phyloP scores from a whole-genome alignment of 2,888 invertebrate genomes.

The Noctua janthe region DNA sequence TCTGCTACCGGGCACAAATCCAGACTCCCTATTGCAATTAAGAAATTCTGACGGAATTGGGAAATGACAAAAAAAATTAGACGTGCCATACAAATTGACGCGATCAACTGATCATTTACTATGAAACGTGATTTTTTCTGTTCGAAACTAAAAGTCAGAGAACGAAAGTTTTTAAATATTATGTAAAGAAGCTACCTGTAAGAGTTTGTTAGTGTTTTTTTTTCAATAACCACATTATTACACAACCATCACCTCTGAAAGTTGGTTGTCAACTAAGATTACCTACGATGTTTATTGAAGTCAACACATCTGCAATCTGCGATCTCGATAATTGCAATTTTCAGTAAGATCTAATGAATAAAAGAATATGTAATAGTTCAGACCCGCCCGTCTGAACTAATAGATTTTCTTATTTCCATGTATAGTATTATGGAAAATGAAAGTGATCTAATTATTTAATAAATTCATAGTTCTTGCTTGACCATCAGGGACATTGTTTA shows the following conservation, averaged over 20 bases:
- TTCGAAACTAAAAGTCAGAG: too few species aligned
- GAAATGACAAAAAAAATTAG: too few species aligned
- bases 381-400: too few species aligned
- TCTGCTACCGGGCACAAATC: neutral
- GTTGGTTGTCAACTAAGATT: neutral
- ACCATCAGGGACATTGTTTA: conserved; percentile 1
- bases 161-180: too few species aligned
- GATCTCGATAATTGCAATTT: neutral
- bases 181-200: too few species aligned
- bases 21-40: neutral
- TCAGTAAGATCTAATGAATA: neutral
- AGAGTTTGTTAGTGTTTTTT: too few species aligned
- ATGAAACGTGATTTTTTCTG: too few species aligned
- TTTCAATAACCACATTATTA: too few species aligned
- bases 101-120: too few species aligned
- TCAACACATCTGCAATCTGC: neutral
- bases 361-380: too few species aligned
- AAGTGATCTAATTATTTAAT: neutral
- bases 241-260: neutral
- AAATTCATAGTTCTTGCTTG: conserved; percentile 4
- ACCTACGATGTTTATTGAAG: neutral
- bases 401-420: neutral
- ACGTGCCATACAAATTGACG: too few species aligned
- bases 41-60: neutral
- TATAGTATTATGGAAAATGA: neutral